A percentile compares a stretch with the other conserved stretches of the same genome.
These are phyloP conservation scores for Onychorhynchus coronatus DNA, from an alignment of 2,113 vertebrate species.

Conservation along the genomic window DNA sequence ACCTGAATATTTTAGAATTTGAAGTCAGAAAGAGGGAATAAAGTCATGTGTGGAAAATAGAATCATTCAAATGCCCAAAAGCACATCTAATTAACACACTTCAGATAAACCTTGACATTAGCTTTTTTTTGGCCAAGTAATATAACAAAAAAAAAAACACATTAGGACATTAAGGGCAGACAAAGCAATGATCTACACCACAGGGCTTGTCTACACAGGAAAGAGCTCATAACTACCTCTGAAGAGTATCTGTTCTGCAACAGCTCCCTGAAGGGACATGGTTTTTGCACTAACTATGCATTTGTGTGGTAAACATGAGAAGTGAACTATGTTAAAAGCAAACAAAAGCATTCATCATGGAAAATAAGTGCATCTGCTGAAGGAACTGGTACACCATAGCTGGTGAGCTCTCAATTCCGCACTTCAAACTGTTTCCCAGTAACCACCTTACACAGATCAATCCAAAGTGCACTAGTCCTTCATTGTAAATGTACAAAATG, in stretches of 20 bases:
- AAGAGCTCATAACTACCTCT: background rate
- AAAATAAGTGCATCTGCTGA: background rate
- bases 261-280: background rate
- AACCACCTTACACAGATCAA: background rate
- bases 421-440: background rate
- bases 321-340: background rate
- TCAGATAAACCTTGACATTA: background rate
- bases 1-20: background rate
- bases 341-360: background rate
- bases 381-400: background rate
- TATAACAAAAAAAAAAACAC: background rate
- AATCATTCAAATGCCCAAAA: background rate
- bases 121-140: background rate
- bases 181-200: background rate
- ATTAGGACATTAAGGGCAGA: background rate
- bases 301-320: background rate
- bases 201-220: background rate
- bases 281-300: background rate
- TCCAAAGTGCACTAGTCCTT: background rate
- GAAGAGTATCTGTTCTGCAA: background rate
- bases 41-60: background rate
- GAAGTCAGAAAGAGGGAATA: background rate
- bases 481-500: background rate
- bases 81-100: background rate
- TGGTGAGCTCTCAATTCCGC: background rate